Base-by-base conservation (phyloP, 2,797 vertebrate species). In the Cyclopterus lumpus region DNA sequence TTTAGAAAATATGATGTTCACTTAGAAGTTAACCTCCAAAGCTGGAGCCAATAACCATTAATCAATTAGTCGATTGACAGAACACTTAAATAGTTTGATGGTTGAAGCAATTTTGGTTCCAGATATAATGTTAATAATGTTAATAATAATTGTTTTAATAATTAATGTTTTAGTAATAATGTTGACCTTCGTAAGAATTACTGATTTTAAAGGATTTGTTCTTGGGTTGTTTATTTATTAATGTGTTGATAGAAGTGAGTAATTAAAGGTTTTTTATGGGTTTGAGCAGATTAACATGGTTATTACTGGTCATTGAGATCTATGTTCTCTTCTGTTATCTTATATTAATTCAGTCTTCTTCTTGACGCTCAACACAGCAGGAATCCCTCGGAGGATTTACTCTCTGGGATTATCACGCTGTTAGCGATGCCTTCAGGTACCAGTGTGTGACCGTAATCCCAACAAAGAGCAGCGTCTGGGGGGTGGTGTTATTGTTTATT, bases 331-430 rank as follows among this genome's bases (percentile, higher is more conserved):
- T n/a, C 28, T 28, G 22, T 59, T 32, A 6, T 58, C 71, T 14
- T 2, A 2, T 40, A 26, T 48, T 18, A 8, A 5, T n/a, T 15
- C 62, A 36, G 55, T 15, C 68, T 8, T 5, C 54, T 9, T 5
- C 1, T 44, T 36, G 16, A n/a, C 3, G 48, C 36, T 30, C 48
- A 15, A 48, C 53, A 24, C 49, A 67, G 71, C 60, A 18, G 32
- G 76, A 76, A 86, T 86, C 80, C 73, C 32, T 53, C 9, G 2
- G 14, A 67, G 68, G 82, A 75, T 77, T 72, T 73, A 71, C 71
- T 63, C 9, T 12, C 51, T 24, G 65, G 79, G 80, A 88, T 89
- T 84, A 87, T 54, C 0, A 1, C 30, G 44, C 15, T 36, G 62
- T 40, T 68, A 30, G 54, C 8, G 30, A 67, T 51, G 81, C 69